Conservation (phyloP, 2,888 invertebrate genomes). For the Tenthredo scrophulariae region DNA sequence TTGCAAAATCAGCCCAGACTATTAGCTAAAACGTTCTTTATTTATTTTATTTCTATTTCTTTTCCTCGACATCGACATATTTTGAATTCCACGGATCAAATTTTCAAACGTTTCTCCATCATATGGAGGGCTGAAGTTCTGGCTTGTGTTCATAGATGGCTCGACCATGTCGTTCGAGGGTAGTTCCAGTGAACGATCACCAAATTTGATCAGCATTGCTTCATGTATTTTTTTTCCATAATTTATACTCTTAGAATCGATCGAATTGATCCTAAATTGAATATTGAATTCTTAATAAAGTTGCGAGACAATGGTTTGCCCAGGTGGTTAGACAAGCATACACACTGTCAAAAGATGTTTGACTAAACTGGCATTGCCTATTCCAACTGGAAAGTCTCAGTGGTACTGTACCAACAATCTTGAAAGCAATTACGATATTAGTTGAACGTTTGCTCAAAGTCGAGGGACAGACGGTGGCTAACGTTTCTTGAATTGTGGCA, state of each 20-base stretch:
- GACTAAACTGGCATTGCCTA: conserved; percentile 6
- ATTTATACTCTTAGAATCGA: background rate
- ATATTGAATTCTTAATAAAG: background rate
- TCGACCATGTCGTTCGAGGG: conserved; percentile 15
- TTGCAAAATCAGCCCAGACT: background rate
- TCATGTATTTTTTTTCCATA: background rate
- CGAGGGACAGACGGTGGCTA: conserved; percentile 61
- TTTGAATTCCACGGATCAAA: background rate
- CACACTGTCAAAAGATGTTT: background rate
- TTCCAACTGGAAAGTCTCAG: conserved; percentile 1
- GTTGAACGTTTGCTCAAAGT: conserved; percentile 66
- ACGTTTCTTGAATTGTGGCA: background rate
- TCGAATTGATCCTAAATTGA: background rate
- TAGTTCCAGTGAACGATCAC: background rate
- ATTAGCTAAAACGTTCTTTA: conserved; percentile 3
- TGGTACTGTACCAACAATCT: conserved; percentile 67
- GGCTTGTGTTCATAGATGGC: conserved; percentile 34
- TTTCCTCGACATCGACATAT: background rate
- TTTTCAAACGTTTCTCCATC: background rate
- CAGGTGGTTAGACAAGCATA: background rate
- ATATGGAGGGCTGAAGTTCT: background rate
- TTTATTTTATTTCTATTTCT: background rate
- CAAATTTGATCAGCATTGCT: background rate
- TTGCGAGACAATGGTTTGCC: background rate
- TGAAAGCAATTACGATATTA: conserved; percentile 74